Conservation (phyloP, 2,888 invertebrate species). For the Diloba caeruleocephala region DNA sequence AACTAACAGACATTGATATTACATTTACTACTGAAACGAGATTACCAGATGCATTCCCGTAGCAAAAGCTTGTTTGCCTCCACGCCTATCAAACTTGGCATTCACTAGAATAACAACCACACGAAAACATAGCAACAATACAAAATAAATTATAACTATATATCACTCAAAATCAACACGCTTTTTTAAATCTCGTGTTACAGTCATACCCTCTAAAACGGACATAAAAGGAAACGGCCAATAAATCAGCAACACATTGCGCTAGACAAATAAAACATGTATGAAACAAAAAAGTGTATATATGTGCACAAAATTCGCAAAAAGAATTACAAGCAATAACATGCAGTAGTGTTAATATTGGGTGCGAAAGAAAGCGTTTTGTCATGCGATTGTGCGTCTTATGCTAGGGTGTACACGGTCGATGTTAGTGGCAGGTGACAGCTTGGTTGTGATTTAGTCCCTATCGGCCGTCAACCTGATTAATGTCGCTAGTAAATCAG, state of each 20-base stretch:
- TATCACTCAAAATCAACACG: constrained; percentile 72
- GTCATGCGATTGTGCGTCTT: constrained; percentile 62
- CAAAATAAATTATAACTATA: constrained; percentile 68
- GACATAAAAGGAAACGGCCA: constrained; percentile 78
- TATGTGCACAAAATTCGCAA: constrained; percentile 81
- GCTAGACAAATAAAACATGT: constrained; percentile 83
- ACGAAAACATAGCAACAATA: constrained; percentile 57
- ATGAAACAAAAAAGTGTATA: constrained; percentile 73
- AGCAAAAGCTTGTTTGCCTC: constrained; percentile 34
- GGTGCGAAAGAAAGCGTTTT: constrained; percentile 54
- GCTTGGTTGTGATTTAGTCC: constrained; percentile 85
- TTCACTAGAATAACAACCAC: constrained; percentile 25
- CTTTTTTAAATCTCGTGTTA: constrained; percentile 74
- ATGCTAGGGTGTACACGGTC: constrained; percentile 61
- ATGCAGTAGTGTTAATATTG: constrained; percentile 84
- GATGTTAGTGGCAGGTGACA: constrained; percentile 65
- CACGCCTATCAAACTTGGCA: constrained; percentile 50
- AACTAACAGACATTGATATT: not conserved
- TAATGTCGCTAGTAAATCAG: constrained; percentile 89
- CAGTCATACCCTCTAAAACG: constrained; percentile 77
- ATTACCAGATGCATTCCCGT: constrained; percentile 20
- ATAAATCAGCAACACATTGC: constrained; percentile 79
- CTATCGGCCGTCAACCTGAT: constrained; percentile 89
- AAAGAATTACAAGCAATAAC: constrained; percentile 88
- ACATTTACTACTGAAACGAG: not conserved